Evolutionary conservation across 2,113 vertebrate species (phyloP).

Genomic region (Rattus rattus): DNA sequence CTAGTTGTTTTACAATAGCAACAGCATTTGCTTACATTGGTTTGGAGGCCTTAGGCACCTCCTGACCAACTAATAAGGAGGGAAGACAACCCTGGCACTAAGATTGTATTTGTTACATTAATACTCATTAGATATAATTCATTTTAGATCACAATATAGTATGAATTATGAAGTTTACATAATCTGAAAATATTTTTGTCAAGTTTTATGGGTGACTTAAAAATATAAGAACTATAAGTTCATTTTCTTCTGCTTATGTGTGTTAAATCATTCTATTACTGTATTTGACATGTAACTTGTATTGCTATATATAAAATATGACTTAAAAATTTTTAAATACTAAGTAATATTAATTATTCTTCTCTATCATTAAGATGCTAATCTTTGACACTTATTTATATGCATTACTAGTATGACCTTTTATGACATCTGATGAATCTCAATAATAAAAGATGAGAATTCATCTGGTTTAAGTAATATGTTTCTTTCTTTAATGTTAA

Average conservation of each 20-base stretch:
- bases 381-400: background rate
- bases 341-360: background rate
- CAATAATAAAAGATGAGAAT: background rate
- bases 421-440: background rate
- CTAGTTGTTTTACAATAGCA: background rate
- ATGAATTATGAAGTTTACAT: background rate
- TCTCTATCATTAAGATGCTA: background rate
- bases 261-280: background rate
- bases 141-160: background rate
- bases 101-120: background rate
- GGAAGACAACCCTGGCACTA: background rate
- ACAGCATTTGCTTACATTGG: background rate
- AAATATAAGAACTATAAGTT: background rate
- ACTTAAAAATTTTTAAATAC: background rate
- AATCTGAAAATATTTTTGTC: background rate
- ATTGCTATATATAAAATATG: background rate
- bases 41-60: background rate
- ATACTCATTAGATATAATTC: background rate
- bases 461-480: background rate
- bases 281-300: background rate
- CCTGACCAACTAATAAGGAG: background rate
- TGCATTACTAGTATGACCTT: background rate
- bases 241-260: background rate
- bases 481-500: background rate
- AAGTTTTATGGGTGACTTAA: background rate